Percentiles rank a stretch among this genome's conserved stretches.
Conservation (phyloP, 2,113 vertebrate genomes). For the Camelus dromedarius region DNA sequence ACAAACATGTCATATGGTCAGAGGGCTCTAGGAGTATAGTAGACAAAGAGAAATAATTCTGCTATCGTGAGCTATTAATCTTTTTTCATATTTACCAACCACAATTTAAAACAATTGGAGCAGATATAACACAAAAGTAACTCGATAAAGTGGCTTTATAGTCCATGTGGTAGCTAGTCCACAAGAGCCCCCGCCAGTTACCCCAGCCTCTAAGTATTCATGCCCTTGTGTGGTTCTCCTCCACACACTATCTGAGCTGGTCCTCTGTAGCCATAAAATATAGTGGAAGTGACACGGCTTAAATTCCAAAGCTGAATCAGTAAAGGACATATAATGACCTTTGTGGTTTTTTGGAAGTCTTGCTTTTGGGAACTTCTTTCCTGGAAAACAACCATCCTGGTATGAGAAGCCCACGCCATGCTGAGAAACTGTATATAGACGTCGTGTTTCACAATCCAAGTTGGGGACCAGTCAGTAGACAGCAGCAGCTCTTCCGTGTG, state of each 20-base stretch:
- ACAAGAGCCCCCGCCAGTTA: neutral
- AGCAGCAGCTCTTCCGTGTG: neutral
- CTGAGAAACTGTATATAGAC: neutral
- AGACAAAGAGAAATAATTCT: neutral
- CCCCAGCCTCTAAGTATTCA: neutral
- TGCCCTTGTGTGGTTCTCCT: neutral
- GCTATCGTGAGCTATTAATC: neutral
- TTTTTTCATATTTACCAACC: neutral
- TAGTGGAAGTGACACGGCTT: neutral
- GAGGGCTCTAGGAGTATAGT: neutral
- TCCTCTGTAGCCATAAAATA: neutral
- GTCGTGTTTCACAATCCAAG: neutral
- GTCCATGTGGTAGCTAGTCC: neutral
- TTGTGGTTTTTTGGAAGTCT: neutral
- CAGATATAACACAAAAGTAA: neutral
- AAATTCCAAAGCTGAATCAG: neutral
- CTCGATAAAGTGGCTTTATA: neutral
- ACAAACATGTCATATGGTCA: neutral
- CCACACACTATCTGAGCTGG: neutral
- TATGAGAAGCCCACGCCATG: neutral
- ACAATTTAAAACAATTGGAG: neutral
- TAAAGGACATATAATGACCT: neutral
- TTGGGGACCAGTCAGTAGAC: neutral
- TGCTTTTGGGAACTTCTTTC: neutral
- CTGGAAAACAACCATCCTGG: neutral